Base-by-base conservation (phyloP, 2,113 vertebrate species). In the Psephotus haematonotus region DNA sequence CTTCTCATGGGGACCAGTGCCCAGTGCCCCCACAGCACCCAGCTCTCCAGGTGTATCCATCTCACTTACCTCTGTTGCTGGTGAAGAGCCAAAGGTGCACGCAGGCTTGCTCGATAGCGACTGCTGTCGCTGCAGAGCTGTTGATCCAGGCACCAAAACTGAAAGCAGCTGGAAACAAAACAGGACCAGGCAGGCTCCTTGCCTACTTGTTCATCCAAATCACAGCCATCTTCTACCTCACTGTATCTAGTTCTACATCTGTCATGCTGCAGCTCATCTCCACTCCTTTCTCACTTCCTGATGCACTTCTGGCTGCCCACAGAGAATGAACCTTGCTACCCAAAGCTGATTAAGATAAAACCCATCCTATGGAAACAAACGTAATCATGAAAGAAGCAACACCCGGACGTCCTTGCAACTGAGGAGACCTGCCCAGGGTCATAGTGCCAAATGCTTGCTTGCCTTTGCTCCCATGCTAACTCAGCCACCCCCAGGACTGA, bases 241-340 rank as follows among this genome's bases (percentile, higher is more conserved):
- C 43, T 5, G 1, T 1, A 16, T 39, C 71, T 57, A 75, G 29
- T 43, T 81, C 78, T 79, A 7, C 3, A 5, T 43, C 57, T 67
- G 70, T 47, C 44, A 15, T 1, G n/a, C 69, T 68, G 77, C 60
- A 75, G 71, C 47, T 65, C 59, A 19, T 60, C 70, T 74, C 24
- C 60, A 27, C 69, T 88, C 47, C 68, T 88, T 80, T 88, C 78
- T 85, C 84, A 90, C 88, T 94, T 97, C 93, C 93, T 90, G 82
- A 85, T 28, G 50, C 15, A 10, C 46, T 89, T 82, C 74, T 86
- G 77, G 29, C 57, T 71, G 49, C n/a, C 78, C 62, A 6, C 74
- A 44, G 47, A 80, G n/a, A 52, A 13, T 63, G 95, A 96, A 95
- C 94, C 93, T 97, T 97, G 95, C 64, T 92, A 89, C 83, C 80